Evolutionary conservation across 2,888 invertebrate genomes (phyloP), one percentile per base, ranked within the genome.

Genomic region (Phasia obesa): DNA sequence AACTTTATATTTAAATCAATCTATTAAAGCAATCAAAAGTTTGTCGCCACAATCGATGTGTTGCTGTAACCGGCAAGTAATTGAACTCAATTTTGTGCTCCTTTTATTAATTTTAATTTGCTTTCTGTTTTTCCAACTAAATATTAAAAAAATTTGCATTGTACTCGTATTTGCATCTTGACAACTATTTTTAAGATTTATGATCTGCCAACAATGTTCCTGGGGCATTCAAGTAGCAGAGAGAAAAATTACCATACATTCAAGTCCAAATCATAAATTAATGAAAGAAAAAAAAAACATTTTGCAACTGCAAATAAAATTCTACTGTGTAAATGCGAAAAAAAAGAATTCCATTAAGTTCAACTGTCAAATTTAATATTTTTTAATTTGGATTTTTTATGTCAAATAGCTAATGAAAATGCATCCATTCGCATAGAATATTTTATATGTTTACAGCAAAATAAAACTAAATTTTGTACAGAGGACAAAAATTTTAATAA

Each of bases 171-270:
- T 78, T 73, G 67, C 67, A 53, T 74, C 73, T 80, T 74, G 67
- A 67, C 79, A 79, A 60, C 73, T 60, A 47, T 69, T 60, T 74
- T 80, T 21, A 74, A 80, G 79, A 80, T 80, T 80, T 80, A 80
- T 69, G 73, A 74, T 47, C 73, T 69, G 79, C 67, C 79, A 79
- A 67, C 44, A 60, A 42, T 74, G 69, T 74, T 73, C 79, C 79
- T 53, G 60, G 17, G 71, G 73, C 79, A 80, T 60, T 73, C 44
- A 79, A 73, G 59, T 59, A 44, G 70, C 77, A 70, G 47, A 62
- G 2, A 60, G 47, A 38, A 21, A 60, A 55, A 70, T 53, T 35
- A 31, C 31, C 44, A 69, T 27, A 25, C 53, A 77, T 51, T 35
- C n/a, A 55, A 44, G 64, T 42, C 27, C 67, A 59, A 53, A 21